Conservation (phyloP, 2,797 vertebrate genomes). For the Enteromius afrohamiltoni region DNA sequence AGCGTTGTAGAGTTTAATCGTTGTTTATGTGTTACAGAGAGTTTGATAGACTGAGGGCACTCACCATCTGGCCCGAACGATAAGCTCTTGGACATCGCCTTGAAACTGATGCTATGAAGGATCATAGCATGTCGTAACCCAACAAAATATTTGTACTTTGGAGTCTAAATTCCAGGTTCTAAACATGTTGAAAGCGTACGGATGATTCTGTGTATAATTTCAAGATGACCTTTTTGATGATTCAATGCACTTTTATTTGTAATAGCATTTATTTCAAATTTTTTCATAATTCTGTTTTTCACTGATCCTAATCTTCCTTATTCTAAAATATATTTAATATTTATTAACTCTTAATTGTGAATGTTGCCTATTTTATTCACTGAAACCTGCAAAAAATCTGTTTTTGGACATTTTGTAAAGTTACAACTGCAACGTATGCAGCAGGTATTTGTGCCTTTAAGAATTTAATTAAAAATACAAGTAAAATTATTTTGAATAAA, state of each 20-base stretch:
- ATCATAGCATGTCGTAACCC: not conserved
- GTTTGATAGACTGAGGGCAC: not conserved
- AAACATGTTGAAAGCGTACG: not conserved
- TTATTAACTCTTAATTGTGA: not conserved
- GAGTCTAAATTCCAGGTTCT: not conserved
- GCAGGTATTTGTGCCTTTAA: not conserved
- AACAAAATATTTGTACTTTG: not conserved
- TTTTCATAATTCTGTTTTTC: not conserved
- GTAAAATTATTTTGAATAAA: conserved; percentile 11
- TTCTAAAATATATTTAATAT: not conserved
- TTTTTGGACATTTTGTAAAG: too few relatives aligned
- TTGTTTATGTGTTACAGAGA: conserved; percentile 11
- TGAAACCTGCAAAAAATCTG: too few relatives aligned
- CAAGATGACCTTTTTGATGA: not conserved
- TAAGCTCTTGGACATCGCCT: conserved; percentile 44
- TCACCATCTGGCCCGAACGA: conserved; percentile 51
- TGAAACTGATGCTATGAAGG: conserved; percentile 21
- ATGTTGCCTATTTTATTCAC: not conserved
- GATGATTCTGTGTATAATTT: not conserved
- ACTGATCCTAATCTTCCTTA: not conserved
- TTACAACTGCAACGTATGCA: not conserved
- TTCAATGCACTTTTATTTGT: not conserved
- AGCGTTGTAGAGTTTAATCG: not conserved
- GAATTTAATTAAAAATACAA: not conserved
- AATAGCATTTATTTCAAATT: not conserved